Evolutionary conservation across 2,888 invertebrate genomes (phyloP).

Genomic region (Ormia ochracea): DNA sequence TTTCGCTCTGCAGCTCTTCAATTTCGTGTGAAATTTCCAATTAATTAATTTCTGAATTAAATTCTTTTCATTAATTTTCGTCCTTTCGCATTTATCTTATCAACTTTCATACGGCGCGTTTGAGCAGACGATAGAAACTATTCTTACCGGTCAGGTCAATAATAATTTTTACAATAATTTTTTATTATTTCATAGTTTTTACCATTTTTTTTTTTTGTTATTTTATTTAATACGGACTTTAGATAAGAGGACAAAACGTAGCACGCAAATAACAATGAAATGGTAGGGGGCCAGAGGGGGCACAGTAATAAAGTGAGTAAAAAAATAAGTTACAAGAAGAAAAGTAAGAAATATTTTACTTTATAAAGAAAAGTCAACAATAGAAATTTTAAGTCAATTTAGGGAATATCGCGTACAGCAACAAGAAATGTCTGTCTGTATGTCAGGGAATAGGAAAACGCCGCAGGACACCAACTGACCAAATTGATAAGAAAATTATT

Average conservation of each 20-base stretch:
- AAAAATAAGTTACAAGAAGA: background rate
- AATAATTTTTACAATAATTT: slow-evolving; percentile 43
- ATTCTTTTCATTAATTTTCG: background rate
- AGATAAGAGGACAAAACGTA: background rate
- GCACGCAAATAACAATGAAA: slow-evolving; percentile 51
- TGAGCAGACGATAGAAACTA: slow-evolving; percentile 50
- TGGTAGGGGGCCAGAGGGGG: slow-evolving; percentile 5
- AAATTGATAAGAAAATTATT: background rate
- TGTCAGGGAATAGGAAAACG: background rate
- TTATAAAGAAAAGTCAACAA: slow-evolving; percentile 52
- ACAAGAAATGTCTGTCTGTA: too few species aligned
- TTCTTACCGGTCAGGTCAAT: slow-evolving; percentile 42
- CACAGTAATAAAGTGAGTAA: background rate
- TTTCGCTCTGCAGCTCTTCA: background rate
- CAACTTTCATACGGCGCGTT: slow-evolving; percentile 24
- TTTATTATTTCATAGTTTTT: slow-evolving; percentile 11
- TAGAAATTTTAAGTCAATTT: slow-evolving; percentile 53
- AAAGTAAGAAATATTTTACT: background rate
- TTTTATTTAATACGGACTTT: slow-evolving; percentile 17
- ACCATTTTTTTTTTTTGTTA: background rate
- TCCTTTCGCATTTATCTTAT: background rate
- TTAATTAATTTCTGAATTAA: background rate
- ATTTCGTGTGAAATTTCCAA: background rate
- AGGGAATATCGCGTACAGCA: slow-evolving; percentile 30
- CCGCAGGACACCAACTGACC: background rate